Evolutionary conservation across 2,888 invertebrate species (phyloP).

Genomic region (Neocrepidodera transversa): DNA sequence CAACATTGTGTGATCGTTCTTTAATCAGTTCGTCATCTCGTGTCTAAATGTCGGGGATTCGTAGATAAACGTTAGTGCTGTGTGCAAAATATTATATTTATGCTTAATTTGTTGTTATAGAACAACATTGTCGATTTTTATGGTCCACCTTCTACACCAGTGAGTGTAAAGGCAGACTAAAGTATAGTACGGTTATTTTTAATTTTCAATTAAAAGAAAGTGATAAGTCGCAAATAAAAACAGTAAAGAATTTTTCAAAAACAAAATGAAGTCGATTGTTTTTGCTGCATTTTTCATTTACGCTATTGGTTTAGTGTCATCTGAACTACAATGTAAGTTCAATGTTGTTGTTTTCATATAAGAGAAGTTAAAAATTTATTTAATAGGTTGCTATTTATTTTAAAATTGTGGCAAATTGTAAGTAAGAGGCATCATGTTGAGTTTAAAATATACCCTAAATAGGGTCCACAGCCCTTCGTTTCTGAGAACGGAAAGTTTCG

Average conservation of each 20-base stretch:
- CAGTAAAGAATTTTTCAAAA: background rate
- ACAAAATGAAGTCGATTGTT: slow-evolving; percentile 63
- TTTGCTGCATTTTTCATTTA: slow-evolving; percentile 36
- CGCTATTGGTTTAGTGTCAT: slow-evolving; percentile 61
- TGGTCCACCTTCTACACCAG: slow-evolving; percentile 86
- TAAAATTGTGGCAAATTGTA: no score
- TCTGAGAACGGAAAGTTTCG: no score
- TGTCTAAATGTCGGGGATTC: background rate
- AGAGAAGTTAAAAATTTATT: no score
- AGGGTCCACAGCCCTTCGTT: no score
- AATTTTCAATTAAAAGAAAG: background rate
- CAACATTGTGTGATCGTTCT: no score
- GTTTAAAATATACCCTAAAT: no score
- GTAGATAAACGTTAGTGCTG: slow-evolving; percentile 37
- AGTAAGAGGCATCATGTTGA: no score
- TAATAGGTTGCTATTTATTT: no score
- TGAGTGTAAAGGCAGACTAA: slow-evolving; percentile 83
- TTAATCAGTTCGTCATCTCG: background rate
- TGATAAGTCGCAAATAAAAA: slow-evolving; percentile 1
- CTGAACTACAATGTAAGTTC: slow-evolving; percentile 74
- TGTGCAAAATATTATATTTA: slow-evolving; percentile 46
- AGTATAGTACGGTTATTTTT: background rate
- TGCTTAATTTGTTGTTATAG: slow-evolving; percentile 19
- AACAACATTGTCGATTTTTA: slow-evolving; percentile 43
- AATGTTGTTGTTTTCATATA: no score